Evolutionary conservation across 2,113 vertebrate genomes (phyloP).

Genomic region (Ranitomeya variabilis): DNA sequence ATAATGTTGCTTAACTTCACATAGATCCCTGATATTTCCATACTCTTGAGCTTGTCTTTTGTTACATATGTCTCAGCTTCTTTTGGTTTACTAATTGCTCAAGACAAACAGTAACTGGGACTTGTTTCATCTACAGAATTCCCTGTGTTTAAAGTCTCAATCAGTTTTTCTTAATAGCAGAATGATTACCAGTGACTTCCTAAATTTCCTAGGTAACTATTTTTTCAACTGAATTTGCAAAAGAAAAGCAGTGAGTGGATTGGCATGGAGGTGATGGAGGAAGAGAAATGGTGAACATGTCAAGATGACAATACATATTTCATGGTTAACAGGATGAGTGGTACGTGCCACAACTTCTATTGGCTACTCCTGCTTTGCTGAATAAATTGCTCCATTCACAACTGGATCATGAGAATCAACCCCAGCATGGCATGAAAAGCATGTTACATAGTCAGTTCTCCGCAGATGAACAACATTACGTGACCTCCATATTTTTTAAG

Average conservation of each 20-base stretch:
- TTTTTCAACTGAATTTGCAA: slow-evolving; percentile 61
- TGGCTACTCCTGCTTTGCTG: slow-evolving; percentile 66
- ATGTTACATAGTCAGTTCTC: slow-evolving; percentile 65
- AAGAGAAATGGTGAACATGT: slow-evolving; percentile 74
- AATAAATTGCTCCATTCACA: slow-evolving; percentile 64
- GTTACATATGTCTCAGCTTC: slow-evolving; percentile 30
- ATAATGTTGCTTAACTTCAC: not conserved
- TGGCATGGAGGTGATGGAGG: slow-evolving; percentile 77
- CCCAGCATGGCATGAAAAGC: slow-evolving; percentile 69
- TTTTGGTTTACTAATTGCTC: slow-evolving; percentile 73
- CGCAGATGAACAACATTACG: slow-evolving; percentile 61
- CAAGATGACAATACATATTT: slow-evolving; percentile 82
- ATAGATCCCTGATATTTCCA: not conserved
- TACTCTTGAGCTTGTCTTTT: slow-evolving; percentile 11
- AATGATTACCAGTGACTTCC: slow-evolving; percentile 48
- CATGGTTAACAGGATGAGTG: slow-evolving; percentile 72
- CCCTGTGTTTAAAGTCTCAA: slow-evolving; percentile 76
- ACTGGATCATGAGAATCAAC: slow-evolving; percentile 69
- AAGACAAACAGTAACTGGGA: slow-evolving; percentile 81
- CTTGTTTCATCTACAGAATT: slow-evolving; percentile 78
- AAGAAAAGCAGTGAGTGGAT: slow-evolving; percentile 74
- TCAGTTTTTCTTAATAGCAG: slow-evolving; percentile 63
- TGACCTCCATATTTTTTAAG: slow-evolving; percentile 65
- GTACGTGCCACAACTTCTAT: slow-evolving; percentile 65
- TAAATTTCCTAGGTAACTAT: slow-evolving; percentile 61